Evolutionary conservation across 2,797 vertebrate genomes (phyloP), one percentile per base, ranked within the genome.

Genomic region (Darevskia nairensis): DNA sequence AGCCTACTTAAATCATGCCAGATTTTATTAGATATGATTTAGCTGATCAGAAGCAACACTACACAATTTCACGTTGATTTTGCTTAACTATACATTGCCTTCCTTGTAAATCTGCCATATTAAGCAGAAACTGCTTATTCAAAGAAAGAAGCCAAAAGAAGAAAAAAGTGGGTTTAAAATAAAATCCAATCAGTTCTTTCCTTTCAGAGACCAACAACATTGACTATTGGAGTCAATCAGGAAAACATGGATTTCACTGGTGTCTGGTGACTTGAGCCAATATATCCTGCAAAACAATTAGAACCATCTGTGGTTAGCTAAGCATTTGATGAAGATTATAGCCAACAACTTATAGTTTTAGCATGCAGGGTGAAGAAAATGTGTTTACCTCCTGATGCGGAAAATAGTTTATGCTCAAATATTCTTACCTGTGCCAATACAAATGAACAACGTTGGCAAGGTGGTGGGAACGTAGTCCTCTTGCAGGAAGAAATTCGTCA

Each of bases 21-120:
- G 82, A 79, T 89, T 84, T 85, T 89, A 90, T 92, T 89, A 92
- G 77, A 81, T 84, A 93, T 88, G 91, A 91, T 64, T 90, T 88
- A 93, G 93, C n/a, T 80, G 0, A 91, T 86, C 74, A 27, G 25
- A 74, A 55, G 84, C 23, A 74, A 50, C 64, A 44, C 2, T 86
- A 84, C 66, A 91, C 68, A 32, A 83, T 13, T 88, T 75, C 44
- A 88, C 46, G 27, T 72, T 84, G 79, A 25, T 4, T 25, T 90
- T 92, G 71, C 87, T 71, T 27, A 46, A 83, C 83, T 9, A 89
- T 90, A 44, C 89, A 87, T 66, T 88, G 68, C 41, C 92, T 90
- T 93, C 81, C 66, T 44, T 87, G 13, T 68, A 89, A 89, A 92
- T 92, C 90, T 89, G 17, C 86, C 91, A 50, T 29, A 39, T 50